A percentile compares a stretch with the other conserved stretches of the same genome.
Evolutionary conservation across 1,140 invertebrate genomes (phyloP).

Genomic region (Thalassaphorura encarpata): DNA sequence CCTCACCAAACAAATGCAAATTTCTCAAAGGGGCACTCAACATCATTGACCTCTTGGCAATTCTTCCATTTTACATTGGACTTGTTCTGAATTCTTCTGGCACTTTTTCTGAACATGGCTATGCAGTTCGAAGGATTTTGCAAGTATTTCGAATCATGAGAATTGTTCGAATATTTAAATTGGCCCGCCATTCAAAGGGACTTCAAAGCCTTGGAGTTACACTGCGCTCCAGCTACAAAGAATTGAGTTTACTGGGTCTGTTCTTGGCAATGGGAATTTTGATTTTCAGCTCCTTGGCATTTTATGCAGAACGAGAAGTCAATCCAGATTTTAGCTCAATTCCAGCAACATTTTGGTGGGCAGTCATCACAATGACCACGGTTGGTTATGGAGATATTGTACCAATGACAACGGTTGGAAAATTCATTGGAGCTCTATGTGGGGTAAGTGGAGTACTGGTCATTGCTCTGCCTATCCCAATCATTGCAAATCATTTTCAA

Average conservation of each 20-base stretch:
- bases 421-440: slow-evolving; percentile 67
- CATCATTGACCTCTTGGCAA: slow-evolving; percentile 96
- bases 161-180: slow-evolving; percentile 95
- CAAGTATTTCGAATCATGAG: slow-evolving; percentile 99
- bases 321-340: slow-evolving; percentile 96
- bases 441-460: slow-evolving; percentile 99
- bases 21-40: slow-evolving; percentile 99
- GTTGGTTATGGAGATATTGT: slow-evolving; percentile 98
- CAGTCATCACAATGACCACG: slow-evolving; percentile 94
- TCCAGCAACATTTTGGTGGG: slow-evolving; percentile 98
- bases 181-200: slow-evolving; percentile 96
- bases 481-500: slow-evolving; percentile 99
- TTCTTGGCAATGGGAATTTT: slow-evolving; percentile 98
- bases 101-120: slow-evolving; percentile 83
- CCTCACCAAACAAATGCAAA: slow-evolving; percentile 98
- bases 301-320: slow-evolving; percentile 99
- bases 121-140: slow-evolving; percentile 92
- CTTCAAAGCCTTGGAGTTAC: slow-evolving; percentile 98
- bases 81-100: slow-evolving; percentile 89
- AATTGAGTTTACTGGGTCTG: slow-evolving; percentile 95
- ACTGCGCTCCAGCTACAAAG: slow-evolving; percentile 96
- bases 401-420: slow-evolving; percentile 88
- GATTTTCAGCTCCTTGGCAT: slow-evolving; percentile 96
- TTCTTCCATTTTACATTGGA: slow-evolving; percentile 96
- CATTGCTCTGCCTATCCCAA: slow-evolving; percentile 99